Base-by-base conservation (phyloP, 2,797 vertebrate genomes). In the Enteromius thamalakanensis region DNA sequence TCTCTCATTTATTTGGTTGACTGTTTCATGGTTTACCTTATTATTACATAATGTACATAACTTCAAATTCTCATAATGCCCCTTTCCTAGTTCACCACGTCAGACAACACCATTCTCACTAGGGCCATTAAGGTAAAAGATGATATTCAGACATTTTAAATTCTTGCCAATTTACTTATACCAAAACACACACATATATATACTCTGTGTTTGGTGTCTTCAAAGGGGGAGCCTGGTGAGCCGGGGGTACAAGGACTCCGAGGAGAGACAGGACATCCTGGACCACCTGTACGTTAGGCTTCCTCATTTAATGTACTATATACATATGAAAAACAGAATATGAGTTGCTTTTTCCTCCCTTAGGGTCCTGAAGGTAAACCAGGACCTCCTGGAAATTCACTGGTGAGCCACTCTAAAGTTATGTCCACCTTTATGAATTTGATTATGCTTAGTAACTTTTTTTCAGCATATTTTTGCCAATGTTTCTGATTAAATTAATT, bases 361-460 rank as follows among this genome's bases (percentile, higher is more conserved):
- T 23, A 96, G 95, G 96, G 96, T 85, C 92, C 91, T 64, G 95
- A 94, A 49, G 96, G 95, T 32, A 94, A 91, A 83, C 94, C 95
- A 65, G 95, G 94, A 79, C 84, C 90, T 84, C 94, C 95, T 12
- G 94, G 92, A 80, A 29, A 86, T 23, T 86, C 92, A 53, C 15
- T 80, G 91, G 95, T 96, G 88, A 69, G 76, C 14, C 45, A 32
- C 26, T 77, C 62, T 21, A 29, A 49, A 40, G 51, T 74, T 29
- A 37, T 53, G 60, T 64, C 14, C 60, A 62, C 26, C 14, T 15
- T 64, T 32, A 17, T 32, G 12, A 62, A 26, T 60, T 26, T 60
- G 23, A 29, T 62, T 15, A 26, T 60, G 55, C 55, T 60, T 12
- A 60, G 12, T 60, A 4, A 32, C 76, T 42, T 0, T 0, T 79